Evolutionary conservation across 2,113 vertebrate genomes (phyloP).

Genomic region (Aptenodytes forsteri): DNA sequence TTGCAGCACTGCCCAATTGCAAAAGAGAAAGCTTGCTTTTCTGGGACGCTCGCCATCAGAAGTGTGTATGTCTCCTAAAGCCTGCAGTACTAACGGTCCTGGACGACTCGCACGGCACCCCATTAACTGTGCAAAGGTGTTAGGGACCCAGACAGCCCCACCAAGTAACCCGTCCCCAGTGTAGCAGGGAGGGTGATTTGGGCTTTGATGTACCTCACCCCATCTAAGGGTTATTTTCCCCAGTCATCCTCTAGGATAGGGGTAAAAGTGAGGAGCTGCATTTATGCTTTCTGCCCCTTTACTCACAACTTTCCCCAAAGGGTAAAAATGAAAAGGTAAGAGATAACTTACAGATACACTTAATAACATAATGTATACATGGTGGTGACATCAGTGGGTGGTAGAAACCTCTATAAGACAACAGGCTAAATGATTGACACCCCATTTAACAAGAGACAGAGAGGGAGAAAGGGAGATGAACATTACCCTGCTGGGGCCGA

Average conservation of each 20-base stretch:
- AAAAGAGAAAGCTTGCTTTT: not conserved
- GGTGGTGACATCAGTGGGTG: not conserved
- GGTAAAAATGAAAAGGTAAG: not conserved
- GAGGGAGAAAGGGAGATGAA: not conserved
- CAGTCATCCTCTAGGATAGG: not conserved
- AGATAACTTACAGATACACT: not conserved
- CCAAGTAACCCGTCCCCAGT: no score
- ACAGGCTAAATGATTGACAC: not conserved
- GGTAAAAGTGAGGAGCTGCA: not conserved
- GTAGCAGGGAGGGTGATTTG: not conserved
- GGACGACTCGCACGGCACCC: not conserved
- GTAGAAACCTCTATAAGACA: not conserved
- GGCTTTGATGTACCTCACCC: not conserved
- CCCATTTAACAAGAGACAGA: not conserved
- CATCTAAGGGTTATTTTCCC: not conserved
- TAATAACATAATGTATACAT: rapidly evolving
- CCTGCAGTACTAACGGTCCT: not conserved
- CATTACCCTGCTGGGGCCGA: not conserved
- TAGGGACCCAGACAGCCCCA: not conserved
- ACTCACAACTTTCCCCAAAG: not conserved
- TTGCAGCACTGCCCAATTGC: not conserved
- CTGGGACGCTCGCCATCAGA: not conserved
- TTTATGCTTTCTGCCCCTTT: not conserved
- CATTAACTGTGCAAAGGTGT: not conserved
- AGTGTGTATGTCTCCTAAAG: not conserved